Evolutionary conservation across 2,113 vertebrate species (phyloP), one percentile per base, ranked within the genome.

Genomic region (Epinephelus cyanopodus): DNA sequence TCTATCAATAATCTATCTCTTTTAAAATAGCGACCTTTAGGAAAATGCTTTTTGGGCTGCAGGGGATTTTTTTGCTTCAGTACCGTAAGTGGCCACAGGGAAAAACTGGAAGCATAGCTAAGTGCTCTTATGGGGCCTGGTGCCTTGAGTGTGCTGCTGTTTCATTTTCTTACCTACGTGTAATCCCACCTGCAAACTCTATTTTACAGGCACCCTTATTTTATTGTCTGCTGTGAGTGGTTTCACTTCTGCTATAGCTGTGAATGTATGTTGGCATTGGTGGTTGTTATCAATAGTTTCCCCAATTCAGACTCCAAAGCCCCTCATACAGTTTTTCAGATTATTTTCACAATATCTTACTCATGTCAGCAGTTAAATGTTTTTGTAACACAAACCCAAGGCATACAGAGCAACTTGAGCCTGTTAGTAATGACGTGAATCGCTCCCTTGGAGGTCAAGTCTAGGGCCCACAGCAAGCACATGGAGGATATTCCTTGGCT

Each of bases 361-460:
- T 64, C 47, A 11, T 61, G 21, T 33, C 27, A 61, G 65, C 67
- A 27, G 37, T 62, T 68, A 53, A 72, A 56, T 78, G 82, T 78
- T 81, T 88, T 71, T 56, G 78, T 84, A 33, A 57, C 48, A 68
- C 56, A 45, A 77, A 53, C 68, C 37, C 70, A 3, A 47, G 39
- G 61, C 73, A 56, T 27, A 45, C 72, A 1, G 60, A 56, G 86
- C 57, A 87, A 90, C 85, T 5, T 48, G 73, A 89, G 74, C 65
- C 37, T 17, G 25, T 60, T 60, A 48, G 60, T 71, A 47, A 21
- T 79, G 87, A 84, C 45, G 72, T 71, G 58, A 89, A 87, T 77
- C 45, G 53, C 86, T 71, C 50, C 12, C 77, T 58, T 68, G 21
- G 84, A 84, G 91, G 92, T 93, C 86, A 87, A 81, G 84, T 89